phyloP scores from a whole-genome alignment of 2,888 invertebrate genomes.

The Eumerus sabulonum region DNA sequence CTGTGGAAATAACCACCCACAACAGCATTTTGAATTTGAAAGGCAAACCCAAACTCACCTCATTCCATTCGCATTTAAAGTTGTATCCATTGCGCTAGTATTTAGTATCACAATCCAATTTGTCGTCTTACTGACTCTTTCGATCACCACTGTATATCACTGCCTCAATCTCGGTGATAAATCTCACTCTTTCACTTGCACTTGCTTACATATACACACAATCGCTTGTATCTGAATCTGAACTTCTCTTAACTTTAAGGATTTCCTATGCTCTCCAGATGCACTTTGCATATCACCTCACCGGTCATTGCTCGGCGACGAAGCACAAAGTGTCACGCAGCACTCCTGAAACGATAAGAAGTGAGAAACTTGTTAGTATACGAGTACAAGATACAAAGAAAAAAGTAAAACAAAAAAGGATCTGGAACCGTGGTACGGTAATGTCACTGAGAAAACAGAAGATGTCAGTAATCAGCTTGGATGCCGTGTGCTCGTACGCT shows the following conservation, averaged over 20 bases:
- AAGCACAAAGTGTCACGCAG: background rate
- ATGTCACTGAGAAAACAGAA: background rate
- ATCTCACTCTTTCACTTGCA: conserved; percentile 53
- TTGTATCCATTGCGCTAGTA: conserved; percentile 48
- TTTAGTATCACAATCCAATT: conserved; percentile 44
- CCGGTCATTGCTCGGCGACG: conserved; percentile 13
- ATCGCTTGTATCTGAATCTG: background rate
- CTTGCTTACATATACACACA: conserved; percentile 46
- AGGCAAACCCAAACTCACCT: conserved; percentile 50
- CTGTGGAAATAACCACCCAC: too few relatives aligned
- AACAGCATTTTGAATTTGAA: too few relatives aligned
- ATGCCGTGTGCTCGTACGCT: conserved; percentile 23
- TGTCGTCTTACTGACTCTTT: conserved; percentile 36
- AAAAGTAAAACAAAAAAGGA: background rate
- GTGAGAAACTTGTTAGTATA: background rate
- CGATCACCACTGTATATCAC: background rate
- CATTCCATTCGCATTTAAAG: conserved; percentile 46
- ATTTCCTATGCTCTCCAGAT: conserved; percentile 7
- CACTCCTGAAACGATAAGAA: conserved; percentile 41
- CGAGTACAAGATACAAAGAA: too few relatives aligned
- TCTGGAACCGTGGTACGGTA: conserved; percentile 2
- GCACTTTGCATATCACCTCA: conserved; percentile 33
- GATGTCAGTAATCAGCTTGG: too few relatives aligned
- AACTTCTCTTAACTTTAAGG: too few relatives aligned
- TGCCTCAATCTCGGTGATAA: conserved; percentile 3